These are phyloP conservation scores for Himalopsyche tibetana DNA, from an alignment of 2,888 invertebrate species.

Conservation along the genomic window DNA sequence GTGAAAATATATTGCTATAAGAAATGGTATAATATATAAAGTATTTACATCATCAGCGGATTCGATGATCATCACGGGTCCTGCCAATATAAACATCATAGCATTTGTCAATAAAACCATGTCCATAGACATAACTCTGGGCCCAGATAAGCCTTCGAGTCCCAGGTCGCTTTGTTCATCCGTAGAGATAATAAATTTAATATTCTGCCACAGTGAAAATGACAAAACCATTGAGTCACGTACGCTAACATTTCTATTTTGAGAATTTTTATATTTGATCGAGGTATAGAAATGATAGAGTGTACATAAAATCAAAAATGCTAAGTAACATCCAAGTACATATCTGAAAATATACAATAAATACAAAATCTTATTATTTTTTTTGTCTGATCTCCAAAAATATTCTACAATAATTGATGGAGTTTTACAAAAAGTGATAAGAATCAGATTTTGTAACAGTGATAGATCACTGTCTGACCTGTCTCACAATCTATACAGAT, in stretches of 20 bases:
- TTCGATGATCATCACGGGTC: slow-evolving; percentile 81
- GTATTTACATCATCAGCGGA: slow-evolving; percentile 79
- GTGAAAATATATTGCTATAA: no score
- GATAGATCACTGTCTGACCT: no score
- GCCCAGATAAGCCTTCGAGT: slow-evolving; percentile 81
- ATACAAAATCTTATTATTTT: no score
- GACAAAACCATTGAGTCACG: slow-evolving; percentile 71
- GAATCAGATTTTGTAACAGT: no score
- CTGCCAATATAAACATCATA: slow-evolving; percentile 80
- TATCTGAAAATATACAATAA: slow-evolving; percentile 70
- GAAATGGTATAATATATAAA: no score
- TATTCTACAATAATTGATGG: no score
- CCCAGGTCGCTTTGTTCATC: slow-evolving; percentile 78
- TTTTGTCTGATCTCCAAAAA: no score
- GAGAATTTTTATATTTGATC: slow-evolving; percentile 67
- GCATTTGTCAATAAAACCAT: slow-evolving; percentile 83
- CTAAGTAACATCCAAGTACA: slow-evolving; percentile 73
- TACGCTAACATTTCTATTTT: slow-evolving; percentile 68
- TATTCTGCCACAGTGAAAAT: slow-evolving; percentile 79
- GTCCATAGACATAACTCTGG: slow-evolving; percentile 82
- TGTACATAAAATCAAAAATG: slow-evolving; percentile 74
- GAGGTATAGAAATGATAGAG: slow-evolving; percentile 73
- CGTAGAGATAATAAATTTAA: slow-evolving; percentile 78
- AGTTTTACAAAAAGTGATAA: no score
- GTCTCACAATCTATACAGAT: no score